phyloP scores from a whole-genome alignment of 2,797 vertebrate species.

The Lagorchestes hirsutus region DNA sequence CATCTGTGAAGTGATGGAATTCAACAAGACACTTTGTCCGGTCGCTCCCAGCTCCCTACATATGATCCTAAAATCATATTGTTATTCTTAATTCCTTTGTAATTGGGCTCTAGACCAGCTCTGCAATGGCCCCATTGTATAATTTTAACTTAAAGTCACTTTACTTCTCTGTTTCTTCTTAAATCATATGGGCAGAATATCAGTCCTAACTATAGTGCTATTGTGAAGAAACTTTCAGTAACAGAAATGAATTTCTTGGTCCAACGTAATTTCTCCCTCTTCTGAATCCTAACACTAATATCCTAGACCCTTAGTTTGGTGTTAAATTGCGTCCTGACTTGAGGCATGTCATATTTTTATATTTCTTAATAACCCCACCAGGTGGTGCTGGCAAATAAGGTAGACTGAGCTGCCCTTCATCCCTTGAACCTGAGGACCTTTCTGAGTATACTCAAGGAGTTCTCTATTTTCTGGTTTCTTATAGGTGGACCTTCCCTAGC shows the following conservation, averaged over 20 bases:
- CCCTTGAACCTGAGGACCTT: not conserved
- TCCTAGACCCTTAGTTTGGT: not conserved
- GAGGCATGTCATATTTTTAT: not conserved
- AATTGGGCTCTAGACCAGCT: not conserved
- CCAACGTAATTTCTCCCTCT: not conserved
- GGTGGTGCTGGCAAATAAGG: constrained; percentile 1
- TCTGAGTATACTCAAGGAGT: not conserved
- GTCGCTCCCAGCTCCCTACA: not conserved
- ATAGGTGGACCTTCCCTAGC: not conserved
- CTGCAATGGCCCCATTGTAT: not conserved
- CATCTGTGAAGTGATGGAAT: not conserved
- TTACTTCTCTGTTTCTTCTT: not conserved
- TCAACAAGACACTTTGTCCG: not conserved
- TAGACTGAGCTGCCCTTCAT: not conserved
- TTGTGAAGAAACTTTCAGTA: not conserved
- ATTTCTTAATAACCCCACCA: constrained; percentile 2
- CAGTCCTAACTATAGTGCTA: not conserved
- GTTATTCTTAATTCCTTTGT: not conserved
- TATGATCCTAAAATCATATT: not conserved
- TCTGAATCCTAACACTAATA: not conserved
- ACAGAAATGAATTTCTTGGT: not conserved
- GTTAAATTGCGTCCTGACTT: not conserved
- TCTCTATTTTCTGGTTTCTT: not conserved
- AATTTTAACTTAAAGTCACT: not conserved
- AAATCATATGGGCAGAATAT: not conserved